Conservation (phyloP, 2,797 vertebrate species). For the Macrochelys suwanniensis region DNA sequence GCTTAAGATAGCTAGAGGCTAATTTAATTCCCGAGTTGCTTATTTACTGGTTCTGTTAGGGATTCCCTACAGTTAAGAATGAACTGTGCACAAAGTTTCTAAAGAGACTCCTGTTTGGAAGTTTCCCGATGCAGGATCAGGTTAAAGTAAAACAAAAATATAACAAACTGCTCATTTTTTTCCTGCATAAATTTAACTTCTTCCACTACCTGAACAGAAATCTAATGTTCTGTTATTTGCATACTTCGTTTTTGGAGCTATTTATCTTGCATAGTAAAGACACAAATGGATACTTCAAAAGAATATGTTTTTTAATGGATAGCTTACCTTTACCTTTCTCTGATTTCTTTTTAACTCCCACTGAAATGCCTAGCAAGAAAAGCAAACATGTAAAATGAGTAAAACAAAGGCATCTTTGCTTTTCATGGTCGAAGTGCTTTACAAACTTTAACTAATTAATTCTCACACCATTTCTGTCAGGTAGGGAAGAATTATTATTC, state of each 20-base stretch:
- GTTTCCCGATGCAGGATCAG: constrained; percentile 31
- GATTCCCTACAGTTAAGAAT: constrained; percentile 77
- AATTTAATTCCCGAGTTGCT: constrained; percentile 83
- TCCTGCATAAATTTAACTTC: constrained; percentile 25
- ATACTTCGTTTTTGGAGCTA: background rate
- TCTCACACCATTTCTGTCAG: background rate
- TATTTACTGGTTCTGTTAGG: constrained; percentile 80
- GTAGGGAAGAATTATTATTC: background rate
- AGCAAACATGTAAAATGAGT: background rate
- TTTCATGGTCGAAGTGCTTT: background rate
- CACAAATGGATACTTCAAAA: background rate
- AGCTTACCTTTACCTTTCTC: background rate
- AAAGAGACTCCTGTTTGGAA: constrained; percentile 46
- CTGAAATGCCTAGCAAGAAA: background rate
- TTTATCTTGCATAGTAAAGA: constrained; percentile 7
- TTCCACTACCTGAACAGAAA: constrained; percentile 35
- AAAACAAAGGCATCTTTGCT: background rate
- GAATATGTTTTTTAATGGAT: background rate
- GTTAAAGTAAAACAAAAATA: constrained; percentile 23
- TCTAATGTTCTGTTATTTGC: background rate
- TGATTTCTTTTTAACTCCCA: background rate
- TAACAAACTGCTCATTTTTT: constrained; percentile 35
- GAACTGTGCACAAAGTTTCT: constrained; percentile 50
- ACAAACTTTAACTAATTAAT: background rate
- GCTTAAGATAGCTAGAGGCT: constrained; percentile 77